Conservation (phyloP, 2,888 invertebrate species). For the Carabus problematicus region DNA sequence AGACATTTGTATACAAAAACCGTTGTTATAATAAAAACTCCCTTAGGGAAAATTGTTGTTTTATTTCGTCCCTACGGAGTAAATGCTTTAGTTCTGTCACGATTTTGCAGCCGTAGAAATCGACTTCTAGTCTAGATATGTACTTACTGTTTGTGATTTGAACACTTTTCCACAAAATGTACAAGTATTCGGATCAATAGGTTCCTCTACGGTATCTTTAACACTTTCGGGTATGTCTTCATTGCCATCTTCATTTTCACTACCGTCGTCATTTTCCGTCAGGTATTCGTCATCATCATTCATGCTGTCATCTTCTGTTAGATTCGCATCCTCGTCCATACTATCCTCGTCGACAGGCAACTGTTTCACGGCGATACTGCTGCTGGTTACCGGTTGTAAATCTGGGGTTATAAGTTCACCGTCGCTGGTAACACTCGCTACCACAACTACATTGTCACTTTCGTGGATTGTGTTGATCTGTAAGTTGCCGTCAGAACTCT, state of each 20-base stretch:
- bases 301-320: conserved; percentile 43
- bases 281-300: conserved; percentile 39
- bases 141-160: conserved; percentile 37
- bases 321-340: conserved; percentile 39
- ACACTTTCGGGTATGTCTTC: conserved; percentile 35
- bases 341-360: conserved; percentile 32
- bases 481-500: conserved; percentile 13
- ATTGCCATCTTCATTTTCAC: conserved; percentile 39
- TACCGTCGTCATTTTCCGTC: conserved; percentile 32
- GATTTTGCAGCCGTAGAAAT: too few relatives aligned
- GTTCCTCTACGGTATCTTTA: conserved; percentile 26
- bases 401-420: conserved; percentile 38
- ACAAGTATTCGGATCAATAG: conserved; percentile 33
- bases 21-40: too few relatives aligned
- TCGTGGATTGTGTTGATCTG: conserved; percentile 7
- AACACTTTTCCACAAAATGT: conserved; percentile 26
- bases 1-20: too few relatives aligned
- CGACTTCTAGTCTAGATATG: too few relatives aligned
- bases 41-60: too few relatives aligned
- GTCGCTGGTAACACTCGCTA: conserved; percentile 29
- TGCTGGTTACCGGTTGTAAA: background rate
- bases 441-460: conserved; percentile 26
- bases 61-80: too few relatives aligned
- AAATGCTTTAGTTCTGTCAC: too few relatives aligned
- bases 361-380: background rate